Evolutionary conservation across 2,113 vertebrate species (phyloP), one percentile per base, ranked within the genome.

Genomic region (Tachycineta bicolor): DNA sequence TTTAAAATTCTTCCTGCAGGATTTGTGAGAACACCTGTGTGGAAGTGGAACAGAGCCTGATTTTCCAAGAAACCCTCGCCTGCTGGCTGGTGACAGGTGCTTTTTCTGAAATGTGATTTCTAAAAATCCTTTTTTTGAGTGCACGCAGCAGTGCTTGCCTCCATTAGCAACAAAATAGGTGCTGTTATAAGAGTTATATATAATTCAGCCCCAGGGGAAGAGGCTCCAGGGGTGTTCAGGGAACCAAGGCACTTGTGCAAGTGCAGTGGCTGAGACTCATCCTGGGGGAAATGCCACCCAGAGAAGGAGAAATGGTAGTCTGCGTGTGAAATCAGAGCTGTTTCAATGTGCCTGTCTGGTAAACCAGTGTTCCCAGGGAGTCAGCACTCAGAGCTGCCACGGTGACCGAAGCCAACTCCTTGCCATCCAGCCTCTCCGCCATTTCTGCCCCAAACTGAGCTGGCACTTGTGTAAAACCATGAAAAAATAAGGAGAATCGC

Each of bases 181-280:
- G 23, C 37, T 37, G 37, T 37, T 37, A 37, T 37, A 37, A 37
- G 37, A 37, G 37, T 37, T 37, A 37, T 37, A 37, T 37, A 37
- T 37, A 33, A 10, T 11, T 11, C 10, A 14, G 23, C 14, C 34
- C 39, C 52, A 37, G 37, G 12, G 18, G 34, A 47, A 28, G 10
- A 26, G 50, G 17, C 67, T 22, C 8, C 10, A 1, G 1, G 41
- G 6, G 10, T 0, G 1, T 18, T 20, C 0, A 4, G 41, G 28
- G 59, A 12, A 11, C 6, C 22, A 18, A 49, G 34, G 11, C 24
- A 16, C 23, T 49, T 47, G 20, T 67, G n/a, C n/a, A 1, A 33
- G 17, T 24, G 37, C n/a, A 34, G 28, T 4, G 33, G 31, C 34
- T 60, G 63, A 44, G 31, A 22, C 2, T 4, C 10, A 9, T 25